Conservation (phyloP, 2,888 invertebrate genomes). For the Hanleya hanleyi region DNA sequence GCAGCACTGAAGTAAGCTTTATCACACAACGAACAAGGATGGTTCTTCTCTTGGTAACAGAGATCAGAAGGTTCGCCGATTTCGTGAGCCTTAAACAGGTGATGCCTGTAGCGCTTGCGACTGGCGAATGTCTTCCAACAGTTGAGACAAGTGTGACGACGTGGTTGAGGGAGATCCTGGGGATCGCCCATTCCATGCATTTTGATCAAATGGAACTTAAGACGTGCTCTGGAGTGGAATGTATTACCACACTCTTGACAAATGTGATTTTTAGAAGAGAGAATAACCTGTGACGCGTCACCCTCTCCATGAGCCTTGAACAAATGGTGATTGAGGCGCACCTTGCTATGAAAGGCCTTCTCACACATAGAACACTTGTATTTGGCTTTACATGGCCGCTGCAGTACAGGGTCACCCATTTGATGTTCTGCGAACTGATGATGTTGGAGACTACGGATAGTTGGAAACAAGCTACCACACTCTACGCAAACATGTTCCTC, state of each 20-base stretch:
- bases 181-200: not conserved
- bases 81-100: not conserved
- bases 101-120: not conserved
- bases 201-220: not conserved
- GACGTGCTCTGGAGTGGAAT: not conserved
- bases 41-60: not conserved
- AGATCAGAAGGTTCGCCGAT: not conserved
- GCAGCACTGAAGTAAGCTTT: not conserved
- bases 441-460: not conserved
- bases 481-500: not conserved
- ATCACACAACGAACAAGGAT: not conserved
- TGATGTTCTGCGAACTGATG: not conserved
- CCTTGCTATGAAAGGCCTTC: not conserved
- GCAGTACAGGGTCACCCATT: not conserved
- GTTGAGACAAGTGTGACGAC: not conserved
- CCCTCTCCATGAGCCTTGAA: not conserved
- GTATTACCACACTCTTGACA: not conserved
- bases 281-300: not conserved
- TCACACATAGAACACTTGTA: not conserved
- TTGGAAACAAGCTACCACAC: not conserved
- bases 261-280: not conserved
- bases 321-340: not conserved
- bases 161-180: not conserved
- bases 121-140: not conserved
- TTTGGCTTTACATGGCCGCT: not conserved